phyloP scores from a whole-genome alignment of 2,113 vertebrate genomes.

The Raphicerus campestris region DNA sequence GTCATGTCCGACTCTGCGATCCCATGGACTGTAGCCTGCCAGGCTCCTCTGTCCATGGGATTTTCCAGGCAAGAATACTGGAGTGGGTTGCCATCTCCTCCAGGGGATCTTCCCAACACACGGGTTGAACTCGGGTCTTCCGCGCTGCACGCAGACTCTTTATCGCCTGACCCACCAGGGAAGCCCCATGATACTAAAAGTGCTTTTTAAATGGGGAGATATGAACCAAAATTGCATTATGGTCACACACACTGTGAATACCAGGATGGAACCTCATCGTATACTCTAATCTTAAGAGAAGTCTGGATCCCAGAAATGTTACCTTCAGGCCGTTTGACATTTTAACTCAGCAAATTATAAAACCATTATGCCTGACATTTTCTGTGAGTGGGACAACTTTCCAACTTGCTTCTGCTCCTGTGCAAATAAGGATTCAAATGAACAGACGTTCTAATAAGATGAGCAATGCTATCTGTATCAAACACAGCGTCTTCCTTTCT shows the following conservation, averaged over 20 bases:
- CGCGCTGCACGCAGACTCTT: neutral
- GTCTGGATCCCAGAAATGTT: conserved; percentile 16
- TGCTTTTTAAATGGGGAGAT: neutral
- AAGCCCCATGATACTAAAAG: neutral
- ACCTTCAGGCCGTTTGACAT: neutral
- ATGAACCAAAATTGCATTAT: neutral
- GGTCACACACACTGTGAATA: neutral
- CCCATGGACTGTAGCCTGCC: neutral
- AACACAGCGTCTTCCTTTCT: neutral
- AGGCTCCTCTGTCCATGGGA: neutral
- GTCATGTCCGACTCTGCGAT: accelerated
- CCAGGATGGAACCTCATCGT: neutral
- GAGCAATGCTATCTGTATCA: neutral
- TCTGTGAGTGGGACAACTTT: conserved; percentile 51
- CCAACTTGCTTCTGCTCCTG: neutral
- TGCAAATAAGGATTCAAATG: conserved; percentile 41
- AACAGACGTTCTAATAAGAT: conserved; percentile 32
- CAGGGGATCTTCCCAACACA: neutral
- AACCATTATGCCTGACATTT: conserved; percentile 28
- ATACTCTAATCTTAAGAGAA: neutral
- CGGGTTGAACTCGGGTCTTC: accelerated
- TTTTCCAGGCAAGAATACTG: neutral
- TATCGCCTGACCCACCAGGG: neutral
- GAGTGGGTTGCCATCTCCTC: neutral
- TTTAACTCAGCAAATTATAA: conserved; percentile 51